phyloP scores from a whole-genome alignment of 2,888 invertebrate species.

The Euphydryas editha region DNA sequence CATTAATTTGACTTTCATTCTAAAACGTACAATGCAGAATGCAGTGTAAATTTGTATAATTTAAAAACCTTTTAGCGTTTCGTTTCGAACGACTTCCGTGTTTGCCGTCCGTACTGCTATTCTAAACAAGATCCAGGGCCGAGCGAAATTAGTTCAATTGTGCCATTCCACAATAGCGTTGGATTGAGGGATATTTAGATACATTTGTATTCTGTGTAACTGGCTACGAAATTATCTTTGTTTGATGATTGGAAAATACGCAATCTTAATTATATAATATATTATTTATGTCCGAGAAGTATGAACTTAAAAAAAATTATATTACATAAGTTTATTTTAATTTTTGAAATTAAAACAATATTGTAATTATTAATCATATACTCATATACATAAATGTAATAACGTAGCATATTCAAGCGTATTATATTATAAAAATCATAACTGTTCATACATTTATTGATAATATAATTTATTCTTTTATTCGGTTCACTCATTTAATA shows the following conservation, averaged over 20 bases:
- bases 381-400: too few relatives aligned
- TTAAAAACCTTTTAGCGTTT: conserved; percentile 2
- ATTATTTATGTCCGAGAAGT: too few relatives aligned
- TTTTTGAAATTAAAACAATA: too few relatives aligned
- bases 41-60: neutral
- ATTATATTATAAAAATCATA: too few relatives aligned
- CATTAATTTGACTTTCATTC: neutral
- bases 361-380: too few relatives aligned
- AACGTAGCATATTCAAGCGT: too few relatives aligned
- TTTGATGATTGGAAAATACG: conserved; percentile 6
- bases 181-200: conserved; percentile 17
- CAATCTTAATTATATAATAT: too few relatives aligned
- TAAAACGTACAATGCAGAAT: neutral
- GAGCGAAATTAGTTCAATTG: conserved; percentile 31
- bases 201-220: conserved; percentile 6
- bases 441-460: too few relatives aligned
- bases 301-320: too few relatives aligned
- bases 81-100: conserved; percentile 8
- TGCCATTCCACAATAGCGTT: conserved; percentile 21
- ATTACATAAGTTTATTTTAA: too few relatives aligned
- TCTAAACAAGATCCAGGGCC: conserved; percentile 24
- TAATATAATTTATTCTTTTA: too few relatives aligned
- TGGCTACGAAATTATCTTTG: neutral
- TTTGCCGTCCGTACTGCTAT: conserved; percentile 19
- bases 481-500: too few relatives aligned